These are phyloP conservation scores for Saguinus midas DNA, from an alignment of 2,113 vertebrate genomes.

Conservation along the genomic window DNA sequence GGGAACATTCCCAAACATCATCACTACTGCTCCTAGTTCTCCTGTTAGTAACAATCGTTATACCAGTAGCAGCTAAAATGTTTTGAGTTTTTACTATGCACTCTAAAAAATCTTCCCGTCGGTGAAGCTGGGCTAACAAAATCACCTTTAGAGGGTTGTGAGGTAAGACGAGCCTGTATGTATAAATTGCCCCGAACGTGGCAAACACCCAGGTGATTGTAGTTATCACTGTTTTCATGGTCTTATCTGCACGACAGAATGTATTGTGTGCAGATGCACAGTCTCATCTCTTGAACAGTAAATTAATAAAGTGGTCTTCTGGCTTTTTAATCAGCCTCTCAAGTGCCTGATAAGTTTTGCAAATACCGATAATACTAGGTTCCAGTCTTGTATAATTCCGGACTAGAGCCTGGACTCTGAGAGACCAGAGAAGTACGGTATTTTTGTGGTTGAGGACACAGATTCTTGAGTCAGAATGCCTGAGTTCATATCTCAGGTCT, in stretches of 20 bases:
- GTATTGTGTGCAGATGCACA: neutral
- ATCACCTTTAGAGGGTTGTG: neutral
- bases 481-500: neutral
- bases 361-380: neutral
- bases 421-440: neutral
- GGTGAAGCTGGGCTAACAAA: neutral
- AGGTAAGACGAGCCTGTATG: neutral
- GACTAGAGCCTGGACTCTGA: neutral
- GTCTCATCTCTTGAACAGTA: neutral
- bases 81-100: neutral
- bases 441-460: neutral
- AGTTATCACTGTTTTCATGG: neutral
- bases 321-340: neutral
- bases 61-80: neutral
- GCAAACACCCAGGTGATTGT: neutral
- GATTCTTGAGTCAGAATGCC: neutral
- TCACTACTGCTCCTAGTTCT: neutral
- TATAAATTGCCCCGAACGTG: neutral
- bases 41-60: neutral
- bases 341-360: neutral
- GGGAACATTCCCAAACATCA: neutral
- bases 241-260: neutral
- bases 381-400: neutral
- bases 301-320: neutral
- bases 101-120: neutral